These are phyloP conservation scores for Notechis scutatus DNA, from an alignment of 2,113 vertebrate genomes.

Conservation along the genomic window DNA sequence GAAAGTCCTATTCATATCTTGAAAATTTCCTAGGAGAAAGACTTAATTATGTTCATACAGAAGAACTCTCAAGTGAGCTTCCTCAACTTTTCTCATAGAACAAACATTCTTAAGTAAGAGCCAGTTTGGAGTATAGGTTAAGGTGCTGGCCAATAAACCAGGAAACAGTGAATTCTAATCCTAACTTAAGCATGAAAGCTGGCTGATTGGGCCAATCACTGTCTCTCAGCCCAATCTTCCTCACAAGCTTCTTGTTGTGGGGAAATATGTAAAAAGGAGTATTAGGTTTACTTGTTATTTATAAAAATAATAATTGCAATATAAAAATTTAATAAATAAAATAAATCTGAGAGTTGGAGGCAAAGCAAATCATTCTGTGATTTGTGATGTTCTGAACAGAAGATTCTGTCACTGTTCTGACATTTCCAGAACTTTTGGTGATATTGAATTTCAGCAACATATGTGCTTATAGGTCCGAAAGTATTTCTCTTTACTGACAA, in stretches of 20 bases:
- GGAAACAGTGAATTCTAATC: background rate
- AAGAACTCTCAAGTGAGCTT: background rate
- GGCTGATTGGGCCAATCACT: background rate
- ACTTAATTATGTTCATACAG: background rate
- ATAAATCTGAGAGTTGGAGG: background rate
- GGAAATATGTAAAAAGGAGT: background rate
- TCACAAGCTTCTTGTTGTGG: background rate
- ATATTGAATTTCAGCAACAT: background rate
- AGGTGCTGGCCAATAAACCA: background rate
- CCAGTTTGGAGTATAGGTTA: background rate
- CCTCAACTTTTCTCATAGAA: background rate
- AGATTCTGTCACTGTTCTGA: background rate
- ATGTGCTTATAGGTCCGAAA: background rate
- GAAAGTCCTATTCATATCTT: background rate
- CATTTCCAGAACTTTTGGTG: background rate
- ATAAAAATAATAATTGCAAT: background rate
- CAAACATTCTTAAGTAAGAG: background rate
- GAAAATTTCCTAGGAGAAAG: background rate
- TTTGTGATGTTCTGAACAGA: background rate
- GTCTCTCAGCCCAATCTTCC: background rate
- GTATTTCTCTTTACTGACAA: background rate
- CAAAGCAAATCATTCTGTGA: background rate
- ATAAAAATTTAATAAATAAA: background rate
- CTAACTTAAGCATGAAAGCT: background rate
- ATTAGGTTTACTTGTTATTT: background rate